Evolutionary conservation across 1,140 invertebrate genomes (phyloP).

Genomic region (Geopemphigus sp.): DNA sequence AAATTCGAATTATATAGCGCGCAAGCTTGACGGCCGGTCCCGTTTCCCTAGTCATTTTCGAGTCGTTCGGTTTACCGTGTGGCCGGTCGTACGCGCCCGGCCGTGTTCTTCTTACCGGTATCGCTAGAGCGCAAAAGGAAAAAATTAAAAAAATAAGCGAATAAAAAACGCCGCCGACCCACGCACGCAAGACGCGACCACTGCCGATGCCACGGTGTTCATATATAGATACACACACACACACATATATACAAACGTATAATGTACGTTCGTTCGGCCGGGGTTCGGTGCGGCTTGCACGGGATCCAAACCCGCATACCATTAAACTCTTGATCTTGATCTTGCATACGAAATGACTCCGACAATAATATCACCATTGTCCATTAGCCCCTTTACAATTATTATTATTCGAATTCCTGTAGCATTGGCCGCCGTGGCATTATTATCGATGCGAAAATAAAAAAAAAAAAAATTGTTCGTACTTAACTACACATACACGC

Average conservation of each 20-base stretch:
- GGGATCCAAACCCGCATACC: slow-evolving; percentile 30
- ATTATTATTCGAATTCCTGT: slow-evolving; percentile 36
- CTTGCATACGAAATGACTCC: slow-evolving; percentile 47
- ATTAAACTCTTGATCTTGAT: slow-evolving; percentile 49
- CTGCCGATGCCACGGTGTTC: neutral
- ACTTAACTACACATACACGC: too few relatives aligned
- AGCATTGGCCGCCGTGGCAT: neutral
- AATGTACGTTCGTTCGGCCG: too few relatives aligned
- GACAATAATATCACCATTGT: slow-evolving; percentile 48
- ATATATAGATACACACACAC: neutral
- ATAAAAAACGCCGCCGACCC: slow-evolving; percentile 20
- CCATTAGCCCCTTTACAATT: slow-evolving; percentile 39
- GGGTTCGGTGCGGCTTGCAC: neutral
- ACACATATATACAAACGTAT: too few relatives aligned
- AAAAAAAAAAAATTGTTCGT: neutral
- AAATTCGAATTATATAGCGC: too few relatives aligned
- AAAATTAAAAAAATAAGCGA: neutral
- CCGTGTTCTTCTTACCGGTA: neutral
- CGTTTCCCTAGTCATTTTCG: neutral
- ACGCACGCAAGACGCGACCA: slow-evolving; percentile 37
- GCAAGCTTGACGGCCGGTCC: neutral
- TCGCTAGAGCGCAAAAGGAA: neutral
- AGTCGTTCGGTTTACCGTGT: slow-evolving; percentile 20
- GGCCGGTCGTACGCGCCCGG: neutral
- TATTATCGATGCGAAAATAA: slow-evolving; percentile 18